These are phyloP conservation scores for Coleophora flavipennella DNA, from an alignment of 2,888 invertebrate genomes.

Conservation along the genomic window DNA sequence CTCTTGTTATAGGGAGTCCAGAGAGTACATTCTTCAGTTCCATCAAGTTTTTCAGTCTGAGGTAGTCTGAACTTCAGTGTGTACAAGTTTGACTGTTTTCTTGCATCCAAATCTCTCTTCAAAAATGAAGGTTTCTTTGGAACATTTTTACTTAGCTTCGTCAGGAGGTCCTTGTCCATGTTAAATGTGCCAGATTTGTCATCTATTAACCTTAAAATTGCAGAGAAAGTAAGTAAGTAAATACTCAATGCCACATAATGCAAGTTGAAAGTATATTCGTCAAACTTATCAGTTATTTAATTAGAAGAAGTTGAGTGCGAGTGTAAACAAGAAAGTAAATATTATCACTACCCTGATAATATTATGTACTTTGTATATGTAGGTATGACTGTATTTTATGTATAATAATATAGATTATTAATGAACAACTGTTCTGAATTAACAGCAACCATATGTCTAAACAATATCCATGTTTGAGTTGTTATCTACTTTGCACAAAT, in stretches of 20 bases:
- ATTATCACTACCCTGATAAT: too few relatives aligned
- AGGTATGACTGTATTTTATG: too few relatives aligned
- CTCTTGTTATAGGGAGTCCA: slow-evolving; percentile 97
- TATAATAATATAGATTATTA: too few relatives aligned
- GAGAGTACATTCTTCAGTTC: slow-evolving; percentile 90
- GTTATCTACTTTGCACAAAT: too few relatives aligned
- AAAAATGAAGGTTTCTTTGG: slow-evolving; percentile 93
- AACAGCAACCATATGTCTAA: background rate
- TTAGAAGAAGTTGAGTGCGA: too few relatives aligned
- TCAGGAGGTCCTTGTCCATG: slow-evolving; percentile 88
- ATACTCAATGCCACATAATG: background rate
- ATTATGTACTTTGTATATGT: too few relatives aligned
- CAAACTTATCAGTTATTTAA: too few relatives aligned
- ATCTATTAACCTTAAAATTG: slow-evolving; percentile 82
- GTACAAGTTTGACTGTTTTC: slow-evolving; percentile 94
- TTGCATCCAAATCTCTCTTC: slow-evolving; percentile 95
- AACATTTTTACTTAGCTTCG: slow-evolving; percentile 88
- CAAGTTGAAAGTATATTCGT: too few relatives aligned
- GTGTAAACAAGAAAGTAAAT: too few relatives aligned
- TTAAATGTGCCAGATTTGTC: slow-evolving; percentile 90
- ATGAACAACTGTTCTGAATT: background rate
- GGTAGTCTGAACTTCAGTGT: slow-evolving; percentile 89
- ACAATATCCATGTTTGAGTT: too few relatives aligned
- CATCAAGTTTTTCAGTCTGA: slow-evolving; percentile 92
- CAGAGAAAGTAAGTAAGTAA: slow-evolving; percentile 5